These are phyloP conservation scores for Epinephelus cyanopodus DNA, from an alignment of 2,113 vertebrate species.

Conservation along the genomic window DNA sequence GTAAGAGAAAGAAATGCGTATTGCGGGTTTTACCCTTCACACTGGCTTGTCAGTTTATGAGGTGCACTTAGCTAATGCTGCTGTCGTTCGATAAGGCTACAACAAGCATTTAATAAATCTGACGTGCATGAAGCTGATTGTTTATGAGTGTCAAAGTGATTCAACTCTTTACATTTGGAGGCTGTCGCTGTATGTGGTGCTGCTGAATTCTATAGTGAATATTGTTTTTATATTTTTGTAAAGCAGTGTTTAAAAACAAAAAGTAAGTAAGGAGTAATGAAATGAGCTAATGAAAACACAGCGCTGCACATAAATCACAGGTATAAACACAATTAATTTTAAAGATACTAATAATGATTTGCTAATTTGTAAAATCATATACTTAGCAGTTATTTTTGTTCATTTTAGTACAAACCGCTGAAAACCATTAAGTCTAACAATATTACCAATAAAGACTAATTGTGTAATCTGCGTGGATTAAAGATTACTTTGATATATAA, in stretches of 20 bases:
- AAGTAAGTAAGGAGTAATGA: background rate
- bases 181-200: background rate
- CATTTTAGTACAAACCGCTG: background rate
- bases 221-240: background rate
- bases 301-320: background rate
- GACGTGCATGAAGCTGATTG: slow-evolving; percentile 16
- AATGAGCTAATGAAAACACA: background rate
- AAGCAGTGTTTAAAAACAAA: background rate
- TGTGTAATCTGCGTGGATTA: background rate
- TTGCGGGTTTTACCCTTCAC: background rate
- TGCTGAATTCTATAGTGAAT: background rate
- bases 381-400: background rate
- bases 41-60: background rate
- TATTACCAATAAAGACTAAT: background rate
- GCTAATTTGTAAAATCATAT: background rate
- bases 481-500: background rate
- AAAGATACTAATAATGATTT: background rate
- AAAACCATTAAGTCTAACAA: background rate
- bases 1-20: background rate
- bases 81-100: background rate
- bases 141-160: slow-evolving; percentile 10
- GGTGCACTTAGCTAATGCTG: background rate
- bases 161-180: background rate
- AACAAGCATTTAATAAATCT: slow-evolving; percentile 27
- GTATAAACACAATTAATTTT: background rate